A percentile compares a stretch with the other conserved stretches of the same genome.
Conservation (phyloP, 2,888 invertebrate genomes). For the Acanthopleura granulata region DNA sequence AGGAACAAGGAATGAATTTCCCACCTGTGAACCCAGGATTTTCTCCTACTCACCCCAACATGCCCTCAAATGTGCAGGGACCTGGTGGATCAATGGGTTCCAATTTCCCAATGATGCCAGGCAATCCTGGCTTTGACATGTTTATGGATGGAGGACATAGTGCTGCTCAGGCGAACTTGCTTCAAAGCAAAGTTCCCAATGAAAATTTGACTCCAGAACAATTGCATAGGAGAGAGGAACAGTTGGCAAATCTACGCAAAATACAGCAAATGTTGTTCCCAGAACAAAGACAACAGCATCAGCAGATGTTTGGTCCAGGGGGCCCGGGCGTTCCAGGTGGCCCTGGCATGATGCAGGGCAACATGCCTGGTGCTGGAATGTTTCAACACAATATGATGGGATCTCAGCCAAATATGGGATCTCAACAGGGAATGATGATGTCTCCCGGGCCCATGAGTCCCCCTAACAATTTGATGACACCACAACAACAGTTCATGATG, state of each 20-base stretch:
- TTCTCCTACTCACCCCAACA: conserved; percentile 24
- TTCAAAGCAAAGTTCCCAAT: conserved; percentile 68
- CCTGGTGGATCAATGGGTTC: conserved; percentile 16
- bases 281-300: conserved; percentile 71
- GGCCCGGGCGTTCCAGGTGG: conserved; percentile 46
- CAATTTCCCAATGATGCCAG: conserved; percentile 43
- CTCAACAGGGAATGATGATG: conserved; percentile 48
- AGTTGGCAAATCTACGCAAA: conserved; percentile 89
- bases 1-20: conserved; percentile 43
- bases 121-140: conserved; percentile 44
- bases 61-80: conserved; percentile 15
- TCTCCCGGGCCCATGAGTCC: conserved; percentile 21
- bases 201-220: conserved; percentile 97
- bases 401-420: conserved; percentile 37
- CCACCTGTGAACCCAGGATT: conserved; percentile 33
- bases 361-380: conserved; percentile 46
- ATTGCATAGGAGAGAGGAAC: conserved; percentile 92
- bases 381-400: conserved; percentile 52
- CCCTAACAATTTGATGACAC: conserved; percentile 35
- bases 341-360: conserved; percentile 48
- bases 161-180: conserved; percentile 43
- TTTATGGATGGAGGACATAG: conserved; percentile 37
- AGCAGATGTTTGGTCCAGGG: conserved; percentile 40
- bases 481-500: conserved; percentile 54
- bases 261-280: conserved; percentile 95